These are phyloP conservation scores for Chymomyza costata DNA, from an alignment of 1,140 invertebrate species.

Conservation along the genomic window DNA sequence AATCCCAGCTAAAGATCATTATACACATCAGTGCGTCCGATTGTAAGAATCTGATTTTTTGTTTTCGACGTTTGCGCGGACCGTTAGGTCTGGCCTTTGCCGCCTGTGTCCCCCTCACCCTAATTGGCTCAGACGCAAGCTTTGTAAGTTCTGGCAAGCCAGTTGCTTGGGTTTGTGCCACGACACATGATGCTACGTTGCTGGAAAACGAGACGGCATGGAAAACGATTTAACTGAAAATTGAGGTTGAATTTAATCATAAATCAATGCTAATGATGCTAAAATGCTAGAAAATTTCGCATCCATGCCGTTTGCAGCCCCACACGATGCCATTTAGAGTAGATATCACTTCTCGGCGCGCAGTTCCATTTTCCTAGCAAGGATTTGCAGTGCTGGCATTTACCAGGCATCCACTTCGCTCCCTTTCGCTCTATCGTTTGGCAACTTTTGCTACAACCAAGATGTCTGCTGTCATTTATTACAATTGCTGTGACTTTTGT, in stretches of 20 bases:
- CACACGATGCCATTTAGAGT: conserved; percentile 47
- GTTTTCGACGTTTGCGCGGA: conserved; percentile 60
- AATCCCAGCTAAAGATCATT: conserved; percentile 74
- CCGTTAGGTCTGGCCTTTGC: not conserved
- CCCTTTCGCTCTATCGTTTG: conserved; percentile 1
- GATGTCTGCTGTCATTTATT: conserved; percentile 75
- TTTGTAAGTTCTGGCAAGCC: conserved; percentile 2
- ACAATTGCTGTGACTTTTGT: conserved; percentile 75
- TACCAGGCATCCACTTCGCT: conserved; percentile 37
- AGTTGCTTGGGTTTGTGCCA: not conserved
- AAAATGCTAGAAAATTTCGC: conserved; percentile 73
- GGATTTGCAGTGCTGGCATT: conserved; percentile 68
- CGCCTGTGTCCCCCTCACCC: not conserved
- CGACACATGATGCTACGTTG: conserved; percentile 34
- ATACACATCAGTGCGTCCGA: conserved; percentile 73
- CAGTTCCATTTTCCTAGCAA: conserved; percentile 4
- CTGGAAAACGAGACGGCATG: conserved; percentile 37
- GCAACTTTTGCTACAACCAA: conserved; percentile 40
- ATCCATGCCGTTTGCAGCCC: conserved; percentile 38
- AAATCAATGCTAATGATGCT: conserved; percentile 75
- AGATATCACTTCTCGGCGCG: conserved; percentile 49
- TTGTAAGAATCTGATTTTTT: conserved; percentile 70
- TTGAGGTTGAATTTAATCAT: conserved; percentile 75
- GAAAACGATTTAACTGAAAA: conserved; percentile 74
- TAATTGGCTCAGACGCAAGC: conserved; percentile 2